Base-by-base conservation (phyloP, 35 echinoderm and acorn worm genomes). In the Patiria miniata region DNA sequence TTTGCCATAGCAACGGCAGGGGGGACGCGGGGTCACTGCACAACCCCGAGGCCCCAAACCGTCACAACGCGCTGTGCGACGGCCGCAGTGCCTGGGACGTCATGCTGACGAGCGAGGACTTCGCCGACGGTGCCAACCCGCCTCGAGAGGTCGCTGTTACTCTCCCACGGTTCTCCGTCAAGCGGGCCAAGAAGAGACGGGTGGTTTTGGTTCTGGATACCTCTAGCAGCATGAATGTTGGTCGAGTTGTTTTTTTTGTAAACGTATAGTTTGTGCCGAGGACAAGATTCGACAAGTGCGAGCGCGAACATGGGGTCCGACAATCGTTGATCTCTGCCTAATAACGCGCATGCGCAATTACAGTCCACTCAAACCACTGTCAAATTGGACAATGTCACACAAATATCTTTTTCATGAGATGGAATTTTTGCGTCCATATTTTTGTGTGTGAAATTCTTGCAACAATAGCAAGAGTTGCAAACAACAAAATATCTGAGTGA, bases 61-160 rank as follows among this genome's bases (percentile, higher is more conserved):
- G 86, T 40, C 90, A 92, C 29, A 92, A 92, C 78, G 87, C 39
- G n/a, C 77, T 87, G 36, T 92, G 90, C 52, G 16, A 65, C 34
- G 60, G 90, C 36, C 85, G 81, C 61, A 92, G 90, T 65, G 55
- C 84, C 7, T 86, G 83, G 84, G 90, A 92, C 21, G 78, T 92
- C 28, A 92, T 92, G 78, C 61, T 87, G 42, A 40, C 39, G 40
- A 61, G 84, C 36, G 26, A 78, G 21, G 90, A 92, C 39, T 92
- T 92, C 39, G 50, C 42, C 1, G 44, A 52, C 15, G 52, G 65
- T 33, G 47, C 15, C n/a, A 92, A 92, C 34, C 90, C 78, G 19
- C 84, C 90, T 1, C 54, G 40, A 12, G 84, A 44, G 32, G 56
- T 51, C 36, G 81, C 78, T 2, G 39, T 52, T 37, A 92, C 90